These are phyloP conservation scores for Siniperca scherzeri DNA, from an alignment of 2,797 vertebrate species.

Conservation along the genomic window DNA sequence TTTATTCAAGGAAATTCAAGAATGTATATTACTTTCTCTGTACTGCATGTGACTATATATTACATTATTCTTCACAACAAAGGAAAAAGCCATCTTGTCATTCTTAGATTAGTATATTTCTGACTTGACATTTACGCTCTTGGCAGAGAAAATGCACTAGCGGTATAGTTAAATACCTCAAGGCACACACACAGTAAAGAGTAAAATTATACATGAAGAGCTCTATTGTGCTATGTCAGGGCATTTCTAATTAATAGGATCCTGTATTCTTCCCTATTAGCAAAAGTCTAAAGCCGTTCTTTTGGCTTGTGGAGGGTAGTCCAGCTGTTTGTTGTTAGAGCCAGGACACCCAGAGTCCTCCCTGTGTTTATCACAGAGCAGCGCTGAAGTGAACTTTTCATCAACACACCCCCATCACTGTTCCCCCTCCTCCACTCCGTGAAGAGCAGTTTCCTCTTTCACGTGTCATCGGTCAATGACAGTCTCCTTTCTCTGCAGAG, in stretches of 20 bases:
- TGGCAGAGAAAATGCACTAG: slow-evolving; percentile 6
- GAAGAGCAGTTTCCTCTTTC: slow-evolving; percentile 63
- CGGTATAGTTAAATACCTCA: not conserved
- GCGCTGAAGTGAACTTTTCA: slow-evolving; percentile 69
- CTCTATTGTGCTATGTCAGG: slow-evolving; percentile 54
- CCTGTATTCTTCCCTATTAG: slow-evolving; percentile 62
- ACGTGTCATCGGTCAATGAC: slow-evolving; percentile 65
- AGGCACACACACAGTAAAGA: slow-evolving; percentile 15
- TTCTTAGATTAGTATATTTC: not conserved
- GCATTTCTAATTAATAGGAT: slow-evolving; percentile 70
- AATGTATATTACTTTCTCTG: not conserved
- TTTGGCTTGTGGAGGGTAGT: slow-evolving; percentile 44
- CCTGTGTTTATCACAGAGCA: slow-evolving; percentile 81
- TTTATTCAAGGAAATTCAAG: not conserved
- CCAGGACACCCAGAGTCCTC: slow-evolving; percentile 74
- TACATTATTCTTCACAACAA: not conserved
- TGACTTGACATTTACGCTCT: not conserved
- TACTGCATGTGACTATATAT: not conserved
- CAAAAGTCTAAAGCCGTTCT: slow-evolving; percentile 47
- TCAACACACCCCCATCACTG: slow-evolving; percentile 34
- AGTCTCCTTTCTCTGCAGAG: slow-evolving; percentile 34
- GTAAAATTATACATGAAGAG: slow-evolving; percentile 29
- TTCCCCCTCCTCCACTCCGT: slow-evolving; percentile 27
- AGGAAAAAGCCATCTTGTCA: not conserved
- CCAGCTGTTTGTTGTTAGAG: slow-evolving; percentile 82